Evolutionary conservation across 2,888 invertebrate species (phyloP).

Genomic region (Baccha elongata): DNA sequence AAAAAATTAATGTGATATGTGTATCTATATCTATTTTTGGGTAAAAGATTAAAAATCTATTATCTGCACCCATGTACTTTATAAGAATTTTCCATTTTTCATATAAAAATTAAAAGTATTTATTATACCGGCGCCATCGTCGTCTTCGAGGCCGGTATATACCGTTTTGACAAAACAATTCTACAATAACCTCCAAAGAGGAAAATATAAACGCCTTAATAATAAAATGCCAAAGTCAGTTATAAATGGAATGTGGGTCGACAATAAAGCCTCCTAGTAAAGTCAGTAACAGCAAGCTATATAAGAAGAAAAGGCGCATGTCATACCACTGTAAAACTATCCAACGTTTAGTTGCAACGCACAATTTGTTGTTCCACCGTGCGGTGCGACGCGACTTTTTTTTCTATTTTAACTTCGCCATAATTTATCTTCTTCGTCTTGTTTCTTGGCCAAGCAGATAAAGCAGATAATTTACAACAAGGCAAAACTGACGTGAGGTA

Average conservation of each 20-base stretch:
- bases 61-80: conserved; percentile 11
- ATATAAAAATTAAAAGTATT: not conserved
- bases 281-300: not conserved
- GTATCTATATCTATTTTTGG: not conserved
- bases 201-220: conserved; percentile 47
- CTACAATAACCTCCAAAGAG: conserved; percentile 44
- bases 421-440: conserved; percentile 42
- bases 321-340: conserved; percentile 34
- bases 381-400: conserved; percentile 9
- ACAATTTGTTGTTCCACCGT: conserved; percentile 60
- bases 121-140: conserved; percentile 1
- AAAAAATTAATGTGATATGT: not conserved
- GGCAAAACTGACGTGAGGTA: conserved; percentile 48
- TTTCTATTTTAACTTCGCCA: conserved; percentile 26
- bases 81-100: conserved; percentile 9
- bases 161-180: conserved; percentile 28
- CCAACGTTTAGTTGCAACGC: conserved; percentile 50
- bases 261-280: conserved; percentile 50
- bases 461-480: conserved; percentile 29
- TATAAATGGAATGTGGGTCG: conserved; percentile 72
- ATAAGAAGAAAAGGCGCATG: conserved; percentile 1
- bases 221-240: conserved; percentile 61
- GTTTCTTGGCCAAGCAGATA: conserved; percentile 24
- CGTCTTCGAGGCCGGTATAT: conserved; percentile 13
- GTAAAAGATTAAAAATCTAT: conserved; percentile 1